Percentiles rank a stretch among this genome's conserved stretches.
These are phyloP conservation scores for Telenomus remus DNA, from an alignment of 1,140 invertebrate genomes.

Conservation along the genomic window DNA sequence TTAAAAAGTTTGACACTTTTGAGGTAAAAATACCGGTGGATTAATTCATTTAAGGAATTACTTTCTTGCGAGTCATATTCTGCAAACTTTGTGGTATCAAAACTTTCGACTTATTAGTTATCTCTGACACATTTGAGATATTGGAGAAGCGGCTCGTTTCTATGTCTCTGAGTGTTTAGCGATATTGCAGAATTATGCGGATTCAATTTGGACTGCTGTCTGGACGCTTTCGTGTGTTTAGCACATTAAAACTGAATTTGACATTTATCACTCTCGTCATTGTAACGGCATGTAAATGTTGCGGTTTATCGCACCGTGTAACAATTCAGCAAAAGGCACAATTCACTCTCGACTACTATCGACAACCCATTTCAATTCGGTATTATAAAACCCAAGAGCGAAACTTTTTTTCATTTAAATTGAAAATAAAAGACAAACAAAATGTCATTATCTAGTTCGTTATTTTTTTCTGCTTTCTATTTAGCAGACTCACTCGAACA, in stretches of 20 bases:
- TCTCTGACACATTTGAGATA: conserved; percentile 4
- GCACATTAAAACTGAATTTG: conserved; percentile 51
- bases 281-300: conserved; percentile 53
- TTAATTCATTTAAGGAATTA: too few species aligned
- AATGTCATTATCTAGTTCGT: too few species aligned
- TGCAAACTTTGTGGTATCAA: not conserved
- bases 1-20: too few species aligned
- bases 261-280: conserved; percentile 51
- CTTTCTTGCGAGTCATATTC: too few species aligned
- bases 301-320: conserved; percentile 47
- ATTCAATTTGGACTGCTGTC: conserved; percentile 27
- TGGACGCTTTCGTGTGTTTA: conserved; percentile 19
- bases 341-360: conserved; percentile 39
- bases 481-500: too few species aligned
- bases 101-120: not conserved
- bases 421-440: too few species aligned
- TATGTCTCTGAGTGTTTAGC: conserved; percentile 5
- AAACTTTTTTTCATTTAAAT: too few species aligned
- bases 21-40: too few species aligned
- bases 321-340: conserved; percentile 47
- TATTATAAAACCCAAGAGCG: conserved; percentile 33
- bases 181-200: conserved; percentile 46
- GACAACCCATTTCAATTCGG: conserved; percentile 44
- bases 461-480: too few species aligned
- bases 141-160: conserved; percentile 12